Percentiles rank a stretch among this genome's conserved stretches.
phyloP scores from a whole-genome alignment of 2,888 invertebrate genomes.

The Dyspetes luteomarginatus region DNA sequence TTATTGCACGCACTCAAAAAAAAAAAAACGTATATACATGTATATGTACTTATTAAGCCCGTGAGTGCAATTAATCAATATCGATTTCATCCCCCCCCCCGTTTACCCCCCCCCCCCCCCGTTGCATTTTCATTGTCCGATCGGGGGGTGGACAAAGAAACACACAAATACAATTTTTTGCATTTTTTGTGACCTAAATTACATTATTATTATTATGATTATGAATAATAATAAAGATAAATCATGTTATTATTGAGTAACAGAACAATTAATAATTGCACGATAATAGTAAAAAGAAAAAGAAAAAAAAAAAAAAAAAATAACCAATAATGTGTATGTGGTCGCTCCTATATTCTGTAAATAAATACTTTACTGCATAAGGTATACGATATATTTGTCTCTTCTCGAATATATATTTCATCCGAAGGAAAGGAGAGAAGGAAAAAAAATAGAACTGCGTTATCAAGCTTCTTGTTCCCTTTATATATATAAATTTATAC shows the following conservation, averaged over 20 bases:
- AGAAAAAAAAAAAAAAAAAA: slow-evolving; percentile 71
- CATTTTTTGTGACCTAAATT: slow-evolving; percentile 63
- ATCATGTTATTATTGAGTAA: slow-evolving; percentile 74
- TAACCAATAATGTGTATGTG: slow-evolving; percentile 81
- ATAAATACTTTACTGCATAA: slow-evolving; percentile 82
- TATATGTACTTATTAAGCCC: slow-evolving; percentile 38
- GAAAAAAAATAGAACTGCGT: background rate
- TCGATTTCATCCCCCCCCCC: background rate
- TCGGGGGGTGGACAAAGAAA: background rate
- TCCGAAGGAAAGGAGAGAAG: background rate
- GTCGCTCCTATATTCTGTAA: slow-evolving; percentile 83
- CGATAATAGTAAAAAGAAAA: slow-evolving; percentile 79
- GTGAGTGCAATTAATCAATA: slow-evolving; percentile 27
- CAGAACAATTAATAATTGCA: slow-evolving; percentile 79
- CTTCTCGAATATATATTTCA: background rate
- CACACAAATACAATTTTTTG: slow-evolving; percentile 43
- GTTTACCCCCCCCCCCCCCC: background rate
- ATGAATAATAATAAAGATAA: slow-evolving; percentile 65
- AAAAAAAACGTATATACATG: slow-evolving; percentile 38
- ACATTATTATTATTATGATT: slow-evolving; percentile 74
- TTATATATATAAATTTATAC: background rate
- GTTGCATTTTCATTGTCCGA: background rate
- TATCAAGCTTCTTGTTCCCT: background rate
- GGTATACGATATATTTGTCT: slow-evolving; percentile 38
- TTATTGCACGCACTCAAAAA: slow-evolving; percentile 37